A percentile compares a stretch with the other conserved stretches of the same genome.
phyloP scores from a whole-genome alignment of 2,113 vertebrate species.

The Archocentrus centrarchus region DNA sequence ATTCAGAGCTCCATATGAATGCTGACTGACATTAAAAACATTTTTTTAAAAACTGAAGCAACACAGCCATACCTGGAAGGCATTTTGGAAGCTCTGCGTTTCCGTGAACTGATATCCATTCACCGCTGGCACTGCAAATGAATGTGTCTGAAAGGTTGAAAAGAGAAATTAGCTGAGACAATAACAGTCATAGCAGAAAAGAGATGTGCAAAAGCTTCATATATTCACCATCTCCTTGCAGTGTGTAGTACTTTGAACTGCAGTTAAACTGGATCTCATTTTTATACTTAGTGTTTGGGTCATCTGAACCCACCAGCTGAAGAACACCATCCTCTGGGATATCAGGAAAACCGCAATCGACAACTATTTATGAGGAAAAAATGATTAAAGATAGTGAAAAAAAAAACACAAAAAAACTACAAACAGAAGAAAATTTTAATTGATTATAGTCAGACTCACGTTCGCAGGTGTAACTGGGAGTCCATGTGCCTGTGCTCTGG shows the following conservation, averaged over 20 bases:
- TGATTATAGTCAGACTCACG: constrained; percentile 58
- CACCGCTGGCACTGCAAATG: constrained; percentile 65
- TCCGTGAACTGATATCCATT: constrained; percentile 66
- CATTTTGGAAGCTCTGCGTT: constrained; percentile 66
- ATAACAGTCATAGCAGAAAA: neutral
- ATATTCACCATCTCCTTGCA: constrained; percentile 73
- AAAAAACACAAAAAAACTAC: neutral
- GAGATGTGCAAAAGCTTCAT: neutral
- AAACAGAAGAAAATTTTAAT: neutral
- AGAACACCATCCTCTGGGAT: constrained; percentile 69
- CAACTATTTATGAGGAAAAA: constrained; percentile 72
- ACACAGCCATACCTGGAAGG: constrained; percentile 66
- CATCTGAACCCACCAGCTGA: constrained; percentile 21
- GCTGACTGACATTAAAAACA: neutral
- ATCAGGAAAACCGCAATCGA: constrained; percentile 84
- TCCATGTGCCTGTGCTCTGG: constrained; percentile 72
- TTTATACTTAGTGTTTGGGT: constrained; percentile 42
- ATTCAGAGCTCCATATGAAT: neutral
- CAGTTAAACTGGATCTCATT: constrained; percentile 68
- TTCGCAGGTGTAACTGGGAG: constrained; percentile 63
- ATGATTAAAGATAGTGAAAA: neutral
- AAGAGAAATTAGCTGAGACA: neutral
- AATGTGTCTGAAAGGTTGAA: constrained; percentile 62
- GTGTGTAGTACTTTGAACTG: constrained; percentile 70
- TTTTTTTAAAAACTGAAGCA: neutral